phyloP scores from a whole-genome alignment of 2,113 vertebrate species.

The Onychostruthus taczanowskii region DNA sequence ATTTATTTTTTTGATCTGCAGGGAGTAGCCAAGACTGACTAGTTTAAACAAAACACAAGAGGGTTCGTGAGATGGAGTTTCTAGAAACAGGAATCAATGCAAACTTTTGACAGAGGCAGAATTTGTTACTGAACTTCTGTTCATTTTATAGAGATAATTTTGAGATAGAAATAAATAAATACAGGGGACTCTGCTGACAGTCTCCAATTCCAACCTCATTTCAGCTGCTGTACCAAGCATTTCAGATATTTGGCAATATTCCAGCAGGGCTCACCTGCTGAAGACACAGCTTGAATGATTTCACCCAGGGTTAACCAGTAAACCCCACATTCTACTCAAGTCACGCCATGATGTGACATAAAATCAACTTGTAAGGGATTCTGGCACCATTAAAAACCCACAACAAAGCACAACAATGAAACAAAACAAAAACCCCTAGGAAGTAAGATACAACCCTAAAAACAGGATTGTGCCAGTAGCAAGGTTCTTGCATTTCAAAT shows the following conservation, averaged over 20 bases:
- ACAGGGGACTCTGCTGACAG: background rate
- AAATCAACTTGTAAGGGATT: background rate
- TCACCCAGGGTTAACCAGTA: background rate
- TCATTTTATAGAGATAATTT: background rate
- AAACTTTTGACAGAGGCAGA: background rate
- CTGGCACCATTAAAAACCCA: rapidly evolving
- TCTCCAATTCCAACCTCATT: background rate
- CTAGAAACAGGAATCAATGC: background rate
- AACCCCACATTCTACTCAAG: background rate
- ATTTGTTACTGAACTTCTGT: background rate
- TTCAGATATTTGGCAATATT: background rate
- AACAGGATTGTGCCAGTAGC: background rate
- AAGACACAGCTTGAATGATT: background rate
- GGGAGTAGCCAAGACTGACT: background rate
- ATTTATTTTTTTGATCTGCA: background rate
- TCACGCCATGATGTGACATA: background rate
- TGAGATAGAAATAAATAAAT: background rate
- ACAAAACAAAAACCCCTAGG: background rate
- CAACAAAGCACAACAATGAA: background rate
- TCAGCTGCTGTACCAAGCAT: background rate
- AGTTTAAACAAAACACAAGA: background rate
- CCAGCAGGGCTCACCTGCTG: background rate
- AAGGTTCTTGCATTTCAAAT: background rate
- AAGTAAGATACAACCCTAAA: background rate
- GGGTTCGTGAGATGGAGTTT: background rate